phyloP scores from a whole-genome alignment of 2,888 invertebrate species.

The Dastarcus helophoroides region DNA sequence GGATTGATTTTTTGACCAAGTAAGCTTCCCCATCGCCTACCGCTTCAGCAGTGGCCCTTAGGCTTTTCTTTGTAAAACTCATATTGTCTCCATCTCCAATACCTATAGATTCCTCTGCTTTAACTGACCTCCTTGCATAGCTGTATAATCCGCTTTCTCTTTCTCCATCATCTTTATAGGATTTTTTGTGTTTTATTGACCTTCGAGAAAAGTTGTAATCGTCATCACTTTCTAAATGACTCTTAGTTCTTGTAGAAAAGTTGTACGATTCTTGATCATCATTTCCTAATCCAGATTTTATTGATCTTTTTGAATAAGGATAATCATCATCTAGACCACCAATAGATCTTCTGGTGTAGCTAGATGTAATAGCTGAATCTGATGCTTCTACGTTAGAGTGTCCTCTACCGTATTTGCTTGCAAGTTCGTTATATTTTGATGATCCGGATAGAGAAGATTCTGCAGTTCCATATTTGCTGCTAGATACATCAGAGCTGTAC shows the following conservation, averaged over 20 bases:
- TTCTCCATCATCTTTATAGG: slow-evolving; percentile 12
- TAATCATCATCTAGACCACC: slow-evolving; percentile 13
- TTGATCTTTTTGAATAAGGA: slow-evolving; percentile 16
- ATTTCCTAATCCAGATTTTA: slow-evolving; percentile 14
- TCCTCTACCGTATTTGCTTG: slow-evolving; percentile 21
- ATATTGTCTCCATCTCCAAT: slow-evolving; percentile 27
- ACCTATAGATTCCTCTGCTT: slow-evolving; percentile 15
- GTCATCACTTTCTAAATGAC: slow-evolving; percentile 13
- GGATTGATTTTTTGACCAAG: slow-evolving; percentile 22
- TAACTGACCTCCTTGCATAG: slow-evolving; percentile 19
- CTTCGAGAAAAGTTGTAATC: slow-evolving; percentile 7
- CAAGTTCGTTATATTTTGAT: slow-evolving; percentile 20
- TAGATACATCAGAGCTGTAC: slow-evolving; percentile 18
- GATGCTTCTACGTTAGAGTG: slow-evolving; percentile 14
- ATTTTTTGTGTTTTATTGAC: slow-evolving; percentile 4
- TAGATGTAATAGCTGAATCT: slow-evolving; percentile 16
- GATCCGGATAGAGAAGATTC: slow-evolving; percentile 15
- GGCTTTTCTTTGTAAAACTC: slow-evolving; percentile 21
- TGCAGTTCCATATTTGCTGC: slow-evolving; percentile 15
- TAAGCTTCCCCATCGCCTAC: slow-evolving; percentile 27
- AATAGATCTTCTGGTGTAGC: slow-evolving; percentile 19
- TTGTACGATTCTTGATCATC: slow-evolving; percentile 18
- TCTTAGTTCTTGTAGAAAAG: slow-evolving; percentile 16
- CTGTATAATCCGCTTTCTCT: no score
- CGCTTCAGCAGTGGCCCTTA: slow-evolving; percentile 21